phyloP scores from a whole-genome alignment of 2,797 vertebrate species.

The Chaenodraco wilsoni region DNA sequence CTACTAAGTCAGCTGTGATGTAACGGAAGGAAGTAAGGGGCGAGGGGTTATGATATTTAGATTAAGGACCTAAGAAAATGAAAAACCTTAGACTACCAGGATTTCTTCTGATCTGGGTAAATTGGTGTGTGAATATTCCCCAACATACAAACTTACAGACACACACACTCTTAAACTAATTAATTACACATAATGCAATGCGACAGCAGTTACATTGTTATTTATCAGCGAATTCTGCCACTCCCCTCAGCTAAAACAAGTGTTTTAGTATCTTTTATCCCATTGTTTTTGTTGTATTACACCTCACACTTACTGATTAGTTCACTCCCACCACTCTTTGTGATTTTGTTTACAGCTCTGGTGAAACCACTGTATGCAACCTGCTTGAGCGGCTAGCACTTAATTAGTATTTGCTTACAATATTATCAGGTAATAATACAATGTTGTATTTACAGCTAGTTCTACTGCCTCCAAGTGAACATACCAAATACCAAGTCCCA shows the following conservation, averaged over 20 bases:
- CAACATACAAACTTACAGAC: background rate
- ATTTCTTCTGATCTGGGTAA: background rate
- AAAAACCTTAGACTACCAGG: background rate
- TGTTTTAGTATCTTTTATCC: background rate
- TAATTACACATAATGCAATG: background rate
- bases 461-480: conserved; percentile 1
- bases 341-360: background rate
- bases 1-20: background rate
- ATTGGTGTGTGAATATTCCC: background rate
- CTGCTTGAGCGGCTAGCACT: background rate
- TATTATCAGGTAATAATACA: background rate
- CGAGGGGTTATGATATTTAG: background rate
- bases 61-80: background rate
- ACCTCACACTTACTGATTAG: background rate
- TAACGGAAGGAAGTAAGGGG: background rate
- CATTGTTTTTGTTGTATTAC: background rate
- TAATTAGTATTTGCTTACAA: background rate
- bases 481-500: background rate
- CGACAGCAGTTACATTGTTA: background rate
- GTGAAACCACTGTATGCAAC: background rate
- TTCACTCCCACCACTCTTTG: background rate
- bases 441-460: background rate
- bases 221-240: background rate
- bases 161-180: background rate
- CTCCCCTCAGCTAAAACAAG: background rate